Conservation (phyloP, 37 sponge, comb jelly and placozoan species). For the Halichondria panicea region DNA sequence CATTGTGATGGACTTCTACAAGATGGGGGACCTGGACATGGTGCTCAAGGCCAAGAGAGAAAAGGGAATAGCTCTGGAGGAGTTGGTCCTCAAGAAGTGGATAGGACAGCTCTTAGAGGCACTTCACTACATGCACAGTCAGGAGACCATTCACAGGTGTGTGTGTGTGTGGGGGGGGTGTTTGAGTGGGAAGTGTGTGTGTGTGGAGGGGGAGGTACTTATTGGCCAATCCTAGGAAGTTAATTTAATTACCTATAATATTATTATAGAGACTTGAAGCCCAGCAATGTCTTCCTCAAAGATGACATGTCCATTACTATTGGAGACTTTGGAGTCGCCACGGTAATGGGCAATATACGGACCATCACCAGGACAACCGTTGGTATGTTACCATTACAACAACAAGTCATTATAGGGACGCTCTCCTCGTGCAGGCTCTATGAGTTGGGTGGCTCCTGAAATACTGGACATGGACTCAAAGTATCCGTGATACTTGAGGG, state of each 20-base stretch:
- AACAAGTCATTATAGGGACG: not conserved
- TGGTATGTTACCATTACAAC: conserved; percentile 33
- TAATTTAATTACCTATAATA: too few relatives aligned
- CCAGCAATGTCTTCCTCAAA: conserved; percentile 82
- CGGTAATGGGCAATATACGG: conserved; percentile 66
- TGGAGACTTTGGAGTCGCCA: conserved; percentile 87
- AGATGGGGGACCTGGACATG: conserved; percentile 57
- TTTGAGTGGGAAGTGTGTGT: not conserved
- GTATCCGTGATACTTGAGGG: too few relatives aligned
- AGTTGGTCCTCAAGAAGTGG: conserved; percentile 79
- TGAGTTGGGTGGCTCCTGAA: conserved; percentile 91
- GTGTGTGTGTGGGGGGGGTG: not conserved
- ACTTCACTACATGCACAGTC: conserved; percentile 68
- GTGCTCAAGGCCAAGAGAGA: conserved; percentile 21
- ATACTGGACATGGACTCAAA: conserved; percentile 44
- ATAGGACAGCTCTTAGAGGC: conserved; percentile 86
- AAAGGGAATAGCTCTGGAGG: conserved; percentile 33
- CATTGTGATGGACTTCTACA: conserved; percentile 88
- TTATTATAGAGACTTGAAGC: conserved; percentile 68
- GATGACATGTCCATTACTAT: conserved; percentile 46
- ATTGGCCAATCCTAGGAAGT: too few relatives aligned
- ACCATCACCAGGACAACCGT: conserved; percentile 63
- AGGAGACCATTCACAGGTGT: conserved; percentile 62
- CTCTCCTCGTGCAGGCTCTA: conserved; percentile 52
- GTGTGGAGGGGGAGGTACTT: too few relatives aligned